Evolutionary conservation across 2,797 vertebrate genomes (phyloP).

Genomic region (Hydrolagus colliei): DNA sequence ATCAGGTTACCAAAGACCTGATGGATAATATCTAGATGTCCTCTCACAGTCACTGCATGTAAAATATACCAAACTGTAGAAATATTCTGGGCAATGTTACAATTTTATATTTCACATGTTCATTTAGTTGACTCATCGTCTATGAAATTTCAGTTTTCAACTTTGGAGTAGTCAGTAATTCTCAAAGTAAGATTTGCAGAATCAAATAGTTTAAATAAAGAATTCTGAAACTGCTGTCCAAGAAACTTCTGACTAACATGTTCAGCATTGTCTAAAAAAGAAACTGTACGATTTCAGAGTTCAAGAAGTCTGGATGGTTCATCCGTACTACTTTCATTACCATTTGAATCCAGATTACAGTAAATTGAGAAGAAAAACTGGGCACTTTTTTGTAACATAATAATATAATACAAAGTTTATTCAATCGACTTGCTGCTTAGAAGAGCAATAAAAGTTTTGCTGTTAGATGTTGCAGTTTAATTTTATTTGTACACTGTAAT

Average conservation of each 20-base stretch:
- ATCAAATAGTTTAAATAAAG: constrained; percentile 38
- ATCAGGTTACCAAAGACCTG: not conserved
- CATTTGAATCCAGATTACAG: too few relatives aligned
- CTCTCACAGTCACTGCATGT: not conserved
- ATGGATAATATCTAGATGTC: not conserved
- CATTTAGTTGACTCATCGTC: constrained; percentile 5
- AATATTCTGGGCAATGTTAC: not conserved
- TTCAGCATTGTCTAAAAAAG: not conserved
- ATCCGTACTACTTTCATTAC: too few relatives aligned
- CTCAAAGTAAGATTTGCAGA: not conserved
- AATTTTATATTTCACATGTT: not conserved
- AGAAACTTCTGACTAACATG: constrained; percentile 38
- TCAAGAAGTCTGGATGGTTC: not conserved
- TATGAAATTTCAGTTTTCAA: not conserved
- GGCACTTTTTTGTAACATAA: too few relatives aligned
- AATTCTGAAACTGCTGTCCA: constrained; percentile 35
- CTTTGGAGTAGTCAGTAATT: constrained; percentile 5
- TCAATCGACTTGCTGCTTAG: too few relatives aligned
- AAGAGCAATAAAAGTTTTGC: too few relatives aligned
- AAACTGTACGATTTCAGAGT: not conserved
- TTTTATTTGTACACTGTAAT: too few relatives aligned
- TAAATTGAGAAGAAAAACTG: too few relatives aligned
- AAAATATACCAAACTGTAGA: not conserved
- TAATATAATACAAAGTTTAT: too few relatives aligned
- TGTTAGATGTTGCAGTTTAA: too few relatives aligned